These are phyloP conservation scores for Eretmocerus hayati DNA, from an alignment of 2,888 invertebrate genomes.

Conservation along the genomic window DNA sequence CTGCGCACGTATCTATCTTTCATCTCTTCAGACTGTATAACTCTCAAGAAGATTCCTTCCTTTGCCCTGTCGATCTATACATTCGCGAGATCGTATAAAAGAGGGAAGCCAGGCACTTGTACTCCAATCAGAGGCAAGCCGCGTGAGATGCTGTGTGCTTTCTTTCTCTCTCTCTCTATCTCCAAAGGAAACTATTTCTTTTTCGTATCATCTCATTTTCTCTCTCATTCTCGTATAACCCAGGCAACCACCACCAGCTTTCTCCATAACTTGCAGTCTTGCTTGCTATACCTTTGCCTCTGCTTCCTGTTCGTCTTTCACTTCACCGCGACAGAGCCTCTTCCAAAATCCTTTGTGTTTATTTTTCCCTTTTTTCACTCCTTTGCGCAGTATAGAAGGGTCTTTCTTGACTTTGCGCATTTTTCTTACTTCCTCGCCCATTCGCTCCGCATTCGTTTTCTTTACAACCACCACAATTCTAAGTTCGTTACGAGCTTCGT, in stretches of 20 bases:
- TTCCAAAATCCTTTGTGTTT: slow-evolving; percentile 16
- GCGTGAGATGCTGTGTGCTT: slow-evolving; percentile 3
- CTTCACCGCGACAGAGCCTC: neutral
- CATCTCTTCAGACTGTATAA: slow-evolving; percentile 12
- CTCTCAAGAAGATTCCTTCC: slow-evolving; percentile 12
- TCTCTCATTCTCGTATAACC: neutral
- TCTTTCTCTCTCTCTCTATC: slow-evolving; percentile 1
- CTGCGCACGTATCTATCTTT: neutral
- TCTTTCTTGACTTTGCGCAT: slow-evolving; percentile 16
- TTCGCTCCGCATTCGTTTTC: slow-evolving; percentile 20
- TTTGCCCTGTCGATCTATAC: no score
- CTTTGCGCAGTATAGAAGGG: neutral
- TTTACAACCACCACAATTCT: slow-evolving; percentile 19
- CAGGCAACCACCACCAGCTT: neutral
- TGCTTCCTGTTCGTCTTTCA: slow-evolving; percentile 5
- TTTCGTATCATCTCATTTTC: no score
- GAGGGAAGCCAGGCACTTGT: slow-evolving; percentile 14
- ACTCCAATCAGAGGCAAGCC: slow-evolving; percentile 18
- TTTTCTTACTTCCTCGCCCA: slow-evolving; percentile 20
- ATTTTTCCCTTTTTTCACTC: slow-evolving; percentile 5
- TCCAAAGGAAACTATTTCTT: no score
- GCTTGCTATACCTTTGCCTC: neutral
- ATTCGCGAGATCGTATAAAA: no score
- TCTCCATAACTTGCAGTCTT: neutral
- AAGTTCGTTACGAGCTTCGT: slow-evolving; percentile 6